phyloP scores from a whole-genome alignment of 2,888 invertebrate species.

The Caenorhabditis japonica region DNA sequence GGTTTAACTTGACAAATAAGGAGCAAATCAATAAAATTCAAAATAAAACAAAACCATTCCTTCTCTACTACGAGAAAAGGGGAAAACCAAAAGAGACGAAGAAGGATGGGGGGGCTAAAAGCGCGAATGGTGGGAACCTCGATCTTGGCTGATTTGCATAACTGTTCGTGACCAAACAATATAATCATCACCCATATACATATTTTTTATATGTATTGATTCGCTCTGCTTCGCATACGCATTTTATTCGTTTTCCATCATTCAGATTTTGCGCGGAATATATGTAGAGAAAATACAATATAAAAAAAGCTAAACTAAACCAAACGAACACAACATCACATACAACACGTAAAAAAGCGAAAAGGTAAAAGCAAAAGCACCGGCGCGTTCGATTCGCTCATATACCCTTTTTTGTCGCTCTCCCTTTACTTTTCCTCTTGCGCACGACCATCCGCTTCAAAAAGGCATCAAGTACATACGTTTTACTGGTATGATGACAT shows the following conservation, averaged over 20 bases:
- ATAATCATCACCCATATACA: conserved; percentile 32
- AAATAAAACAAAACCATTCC: conserved; percentile 4
- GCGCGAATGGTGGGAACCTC: conserved; percentile 44
- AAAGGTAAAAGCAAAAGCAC: conserved; percentile 5
- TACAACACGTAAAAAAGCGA: background rate
- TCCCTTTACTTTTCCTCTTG: conserved; percentile 5
- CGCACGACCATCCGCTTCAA: conserved; percentile 25
- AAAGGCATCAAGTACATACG: conserved; percentile 48
- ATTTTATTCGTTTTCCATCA: background rate
- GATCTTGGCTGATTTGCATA: conserved; percentile 37
- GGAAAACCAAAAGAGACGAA: conserved; percentile 5
- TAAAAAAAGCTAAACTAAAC: background rate
- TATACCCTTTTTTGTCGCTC: conserved; percentile 28
- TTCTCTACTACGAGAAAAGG: too few species aligned
- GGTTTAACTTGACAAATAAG: too few species aligned
- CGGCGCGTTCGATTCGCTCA: conserved; percentile 9
- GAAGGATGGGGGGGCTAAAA: conserved; percentile 5
- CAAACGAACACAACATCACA: background rate
- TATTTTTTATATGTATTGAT: conserved; percentile 9
- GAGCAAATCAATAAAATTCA: background rate
- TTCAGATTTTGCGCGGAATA: background rate
- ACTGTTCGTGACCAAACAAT: conserved; percentile 53
- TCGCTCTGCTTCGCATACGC: conserved; percentile 2
- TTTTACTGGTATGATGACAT: conserved; percentile 43
- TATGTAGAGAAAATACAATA: background rate